These are phyloP conservation scores for Ectemnius lituratus DNA, from an alignment of 2,888 invertebrate genomes.

Conservation along the genomic window DNA sequence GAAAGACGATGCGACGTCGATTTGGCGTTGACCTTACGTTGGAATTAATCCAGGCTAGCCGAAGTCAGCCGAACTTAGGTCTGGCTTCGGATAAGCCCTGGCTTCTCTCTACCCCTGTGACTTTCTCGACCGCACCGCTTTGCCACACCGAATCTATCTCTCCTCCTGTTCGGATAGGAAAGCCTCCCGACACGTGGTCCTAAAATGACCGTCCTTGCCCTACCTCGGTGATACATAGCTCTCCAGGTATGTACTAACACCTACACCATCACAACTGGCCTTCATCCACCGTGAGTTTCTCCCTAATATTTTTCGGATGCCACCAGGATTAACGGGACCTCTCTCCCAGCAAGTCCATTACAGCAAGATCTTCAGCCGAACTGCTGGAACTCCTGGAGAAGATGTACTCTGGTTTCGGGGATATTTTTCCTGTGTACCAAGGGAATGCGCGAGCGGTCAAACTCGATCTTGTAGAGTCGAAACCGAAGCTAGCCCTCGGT, in stretches of 20 bases:
- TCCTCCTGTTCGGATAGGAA: constrained; percentile 44
- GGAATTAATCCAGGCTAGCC: constrained; percentile 68
- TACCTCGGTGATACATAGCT: background rate
- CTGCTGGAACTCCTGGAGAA: background rate
- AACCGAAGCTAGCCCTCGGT: constrained; percentile 11
- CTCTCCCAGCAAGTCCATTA: background rate
- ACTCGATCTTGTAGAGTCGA: constrained; percentile 38
- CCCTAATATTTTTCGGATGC: background rate
- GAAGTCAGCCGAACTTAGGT: constrained; percentile 65
- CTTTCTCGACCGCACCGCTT: constrained; percentile 60
- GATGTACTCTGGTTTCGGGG: background rate
- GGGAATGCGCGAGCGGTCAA: constrained; percentile 9
- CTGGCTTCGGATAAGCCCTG: constrained; percentile 56
- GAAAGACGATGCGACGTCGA: constrained; percentile 45
- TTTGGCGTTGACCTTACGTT: constrained; percentile 60
- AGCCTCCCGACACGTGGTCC: constrained; percentile 28
- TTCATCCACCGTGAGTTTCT: too few species aligned
- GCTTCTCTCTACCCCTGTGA: constrained; percentile 57
- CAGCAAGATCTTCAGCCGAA: background rate
- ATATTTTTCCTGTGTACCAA: background rate
- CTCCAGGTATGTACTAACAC: too few species aligned
- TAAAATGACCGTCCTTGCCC: constrained; percentile 5
- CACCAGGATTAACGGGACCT: background rate
- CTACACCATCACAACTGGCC: too few species aligned
- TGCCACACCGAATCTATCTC: constrained; percentile 1